Percentiles rank a stretch among this genome's conserved stretches.
Evolutionary conservation across 2,888 invertebrate genomes (phyloP).

Genomic region (Listrodromus nycthemerus): DNA sequence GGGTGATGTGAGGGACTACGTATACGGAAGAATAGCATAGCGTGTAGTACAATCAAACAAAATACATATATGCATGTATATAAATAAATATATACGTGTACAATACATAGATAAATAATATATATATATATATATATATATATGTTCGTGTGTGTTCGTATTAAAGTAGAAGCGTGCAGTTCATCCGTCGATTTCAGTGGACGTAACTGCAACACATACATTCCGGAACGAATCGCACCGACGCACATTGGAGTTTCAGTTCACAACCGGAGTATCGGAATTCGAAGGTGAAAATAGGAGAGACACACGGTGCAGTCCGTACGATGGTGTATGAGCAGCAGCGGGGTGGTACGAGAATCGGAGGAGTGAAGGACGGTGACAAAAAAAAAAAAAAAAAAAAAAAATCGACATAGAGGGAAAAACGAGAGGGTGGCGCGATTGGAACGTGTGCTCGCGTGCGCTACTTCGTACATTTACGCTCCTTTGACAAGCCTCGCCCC

Average conservation of each 20-base stretch:
- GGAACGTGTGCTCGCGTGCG: conserved; percentile 60
- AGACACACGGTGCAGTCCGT: conserved; percentile 25
- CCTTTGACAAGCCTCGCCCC: conserved; percentile 73
- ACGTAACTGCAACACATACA: conserved; percentile 19
- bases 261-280: conserved; percentile 59
- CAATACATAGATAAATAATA: too few species aligned
- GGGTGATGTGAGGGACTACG: conserved; percentile 34
- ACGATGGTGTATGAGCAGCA: conserved; percentile 14
- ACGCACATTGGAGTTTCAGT: conserved; percentile 8
- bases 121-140: too few species aligned
- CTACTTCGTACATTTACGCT: conserved; percentile 73
- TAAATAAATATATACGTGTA: too few species aligned
- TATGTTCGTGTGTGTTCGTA: background rate
- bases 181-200: conserved; percentile 40
- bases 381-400: conserved; percentile 11
- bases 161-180: conserved; percentile 19
- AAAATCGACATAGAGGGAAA: conserved; percentile 44
- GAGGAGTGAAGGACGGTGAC: background rate
- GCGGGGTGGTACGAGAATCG: conserved; percentile 1
- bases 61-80: conserved; percentile 4
- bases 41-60: conserved; percentile 32
- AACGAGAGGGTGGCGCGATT: conserved; percentile 63
- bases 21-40: conserved; percentile 18
- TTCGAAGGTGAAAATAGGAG: conserved; percentile 60
- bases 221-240: conserved; percentile 4